A percentile compares a stretch with the other conserved stretches of the same genome.
These are phyloP conservation scores for Drosophila pseudoobscura DNA, from an alignment of 1,140 invertebrate species.

Conservation along the genomic window DNA sequence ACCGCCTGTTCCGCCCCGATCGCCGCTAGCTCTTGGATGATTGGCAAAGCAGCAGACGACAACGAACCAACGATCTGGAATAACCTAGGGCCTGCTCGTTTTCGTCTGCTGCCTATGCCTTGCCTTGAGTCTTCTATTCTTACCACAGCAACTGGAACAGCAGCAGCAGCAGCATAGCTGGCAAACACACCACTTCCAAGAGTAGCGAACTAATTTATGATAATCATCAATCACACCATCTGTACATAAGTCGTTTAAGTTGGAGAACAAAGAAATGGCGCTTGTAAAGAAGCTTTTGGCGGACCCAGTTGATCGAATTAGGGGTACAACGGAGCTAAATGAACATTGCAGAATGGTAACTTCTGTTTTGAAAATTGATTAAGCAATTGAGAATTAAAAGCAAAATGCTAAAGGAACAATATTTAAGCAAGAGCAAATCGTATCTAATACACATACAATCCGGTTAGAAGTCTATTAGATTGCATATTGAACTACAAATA, in stretches of 20 bases:
- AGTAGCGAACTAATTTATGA: conserved; percentile 2
- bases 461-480: conserved; percentile 50
- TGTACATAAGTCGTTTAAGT: conserved; percentile 30
- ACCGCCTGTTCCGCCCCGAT: conserved; percentile 69
- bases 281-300: conserved; percentile 49
- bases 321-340: conserved; percentile 49
- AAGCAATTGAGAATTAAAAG: conserved; percentile 71
- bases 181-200: background rate
- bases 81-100: conserved; percentile 36
- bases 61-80: conserved; percentile 11
- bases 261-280: conserved; percentile 43
- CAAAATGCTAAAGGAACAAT: conserved; percentile 53
- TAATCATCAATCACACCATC: conserved; percentile 1
- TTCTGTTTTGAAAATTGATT: conserved; percentile 31
- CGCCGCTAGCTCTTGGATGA: conserved; percentile 70
- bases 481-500: conserved; percentile 45
- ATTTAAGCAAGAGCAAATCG: conserved; percentile 67
- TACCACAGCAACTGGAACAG: conserved; percentile 31
- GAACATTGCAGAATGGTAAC: conserved; percentile 22
- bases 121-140: conserved; percentile 46
- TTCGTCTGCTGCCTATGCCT: conserved; percentile 39
- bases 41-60: conserved; percentile 47
- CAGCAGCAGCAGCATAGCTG: conserved; percentile 9
- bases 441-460: conserved; percentile 71
- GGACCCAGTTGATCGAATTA: conserved; percentile 24